A percentile compares a stretch with the other conserved stretches of the same genome.
Evolutionary conservation across 2,797 vertebrate species (phyloP).

Genomic region (Loriculus beryllinus): DNA sequence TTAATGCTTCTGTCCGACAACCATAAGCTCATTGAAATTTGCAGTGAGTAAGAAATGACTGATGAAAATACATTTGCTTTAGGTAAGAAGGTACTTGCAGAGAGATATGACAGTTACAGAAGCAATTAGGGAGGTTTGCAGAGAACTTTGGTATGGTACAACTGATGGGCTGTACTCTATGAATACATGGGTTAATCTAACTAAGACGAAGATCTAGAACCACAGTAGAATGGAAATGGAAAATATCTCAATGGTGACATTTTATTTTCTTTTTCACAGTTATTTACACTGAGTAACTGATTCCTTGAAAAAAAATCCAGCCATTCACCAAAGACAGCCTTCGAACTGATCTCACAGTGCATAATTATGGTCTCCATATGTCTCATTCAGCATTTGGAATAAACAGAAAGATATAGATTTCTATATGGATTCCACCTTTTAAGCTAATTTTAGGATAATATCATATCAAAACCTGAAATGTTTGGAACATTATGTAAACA

Average conservation of each 20-base stretch:
- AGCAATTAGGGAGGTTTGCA: neutral
- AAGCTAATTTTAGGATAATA: neutral
- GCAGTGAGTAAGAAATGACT: neutral
- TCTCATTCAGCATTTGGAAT: neutral
- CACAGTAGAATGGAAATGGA: neutral
- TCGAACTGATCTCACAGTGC: neutral
- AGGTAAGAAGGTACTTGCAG: neutral
- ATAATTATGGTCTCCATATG: neutral
- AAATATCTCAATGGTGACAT: neutral
- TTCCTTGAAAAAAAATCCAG: neutral
- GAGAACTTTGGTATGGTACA: neutral
- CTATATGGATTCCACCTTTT: neutral
- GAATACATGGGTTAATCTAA: neutral
- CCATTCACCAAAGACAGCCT: neutral
- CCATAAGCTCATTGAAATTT: neutral
- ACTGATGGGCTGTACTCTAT: neutral
- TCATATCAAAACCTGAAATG: neutral
- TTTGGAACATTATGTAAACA: neutral
- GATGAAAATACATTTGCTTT: slow-evolving; percentile 7
- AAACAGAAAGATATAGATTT: neutral
- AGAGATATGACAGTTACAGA: neutral
- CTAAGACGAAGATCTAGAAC: neutral
- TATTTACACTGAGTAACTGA: neutral
- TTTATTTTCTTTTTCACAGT: neutral
- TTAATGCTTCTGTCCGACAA: neutral